phyloP scores from a whole-genome alignment of 2,797 vertebrate genomes.

The Buceros bicornis region DNA sequence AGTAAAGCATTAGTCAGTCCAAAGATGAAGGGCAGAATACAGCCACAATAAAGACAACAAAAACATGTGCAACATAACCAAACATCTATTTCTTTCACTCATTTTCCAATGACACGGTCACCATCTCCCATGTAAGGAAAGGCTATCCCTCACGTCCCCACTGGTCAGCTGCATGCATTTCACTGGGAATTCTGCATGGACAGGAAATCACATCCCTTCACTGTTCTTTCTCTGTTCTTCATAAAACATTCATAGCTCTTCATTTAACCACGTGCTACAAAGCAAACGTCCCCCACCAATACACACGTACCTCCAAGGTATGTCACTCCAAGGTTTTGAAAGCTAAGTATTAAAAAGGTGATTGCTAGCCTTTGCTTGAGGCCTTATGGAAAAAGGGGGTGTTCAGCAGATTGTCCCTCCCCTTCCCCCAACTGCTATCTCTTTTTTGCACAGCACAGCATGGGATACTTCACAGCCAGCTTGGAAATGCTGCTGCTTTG shows the following conservation, averaged over 20 bases:
- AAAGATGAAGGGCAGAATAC: accelerated
- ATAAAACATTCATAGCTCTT: constrained; percentile 23
- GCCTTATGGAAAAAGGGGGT: background rate
- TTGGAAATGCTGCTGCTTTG: background rate
- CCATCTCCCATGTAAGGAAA: background rate
- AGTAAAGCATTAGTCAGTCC: background rate
- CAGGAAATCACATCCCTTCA: constrained; percentile 23
- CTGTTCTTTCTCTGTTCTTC: background rate
- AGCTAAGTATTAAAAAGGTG: background rate
- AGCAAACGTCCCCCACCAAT: background rate
- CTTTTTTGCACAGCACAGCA: background rate
- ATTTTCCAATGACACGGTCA: background rate
- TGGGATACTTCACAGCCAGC: background rate
- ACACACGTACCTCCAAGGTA: background rate
- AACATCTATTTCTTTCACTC: background rate
- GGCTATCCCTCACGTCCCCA: background rate
- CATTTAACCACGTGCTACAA: background rate
- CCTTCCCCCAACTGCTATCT: background rate
- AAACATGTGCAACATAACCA: background rate
- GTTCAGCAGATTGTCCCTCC: background rate
- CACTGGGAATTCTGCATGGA: accelerated
- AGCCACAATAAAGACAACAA: background rate
- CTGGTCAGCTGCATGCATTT: background rate
- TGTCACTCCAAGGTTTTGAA: background rate
- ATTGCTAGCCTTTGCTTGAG: background rate